Percentiles rank a stretch among this genome's conserved stretches.
Evolutionary conservation across 1,140 invertebrate species (phyloP).

Genomic region (Dendrolimus kikuchii): DNA sequence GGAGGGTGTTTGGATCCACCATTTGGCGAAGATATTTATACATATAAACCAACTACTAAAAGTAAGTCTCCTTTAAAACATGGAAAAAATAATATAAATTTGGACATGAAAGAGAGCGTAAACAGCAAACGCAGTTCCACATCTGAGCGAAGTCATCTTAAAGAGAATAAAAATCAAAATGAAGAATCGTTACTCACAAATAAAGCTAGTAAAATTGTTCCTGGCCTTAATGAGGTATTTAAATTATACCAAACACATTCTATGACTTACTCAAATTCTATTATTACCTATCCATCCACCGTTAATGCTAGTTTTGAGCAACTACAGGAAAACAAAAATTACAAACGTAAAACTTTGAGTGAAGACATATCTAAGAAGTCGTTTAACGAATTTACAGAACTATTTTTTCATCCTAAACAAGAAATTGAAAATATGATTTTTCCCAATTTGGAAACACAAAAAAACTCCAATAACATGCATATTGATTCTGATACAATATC

Average conservation of each 20-base stretch:
- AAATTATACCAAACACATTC: conserved; percentile 8
- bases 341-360: conserved; percentile 1
- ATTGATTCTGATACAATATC: too few relatives aligned
- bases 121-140: not conserved
- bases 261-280: conserved; percentile 24
- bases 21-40: conserved; percentile 51
- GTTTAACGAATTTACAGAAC: conserved; percentile 8
- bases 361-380: conserved; percentile 9
- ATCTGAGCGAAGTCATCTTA: conserved; percentile 2
- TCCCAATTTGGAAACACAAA: too few relatives aligned
- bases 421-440: too few relatives aligned
- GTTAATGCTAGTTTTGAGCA: not conserved
- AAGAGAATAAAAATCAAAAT: not conserved
- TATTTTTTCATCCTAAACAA: conserved; percentile 21
- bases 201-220: not conserved
- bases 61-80: not conserved
- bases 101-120: not conserved
- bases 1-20: conserved; percentile 60
- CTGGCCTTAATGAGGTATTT: not conserved
- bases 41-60: conserved; percentile 23
- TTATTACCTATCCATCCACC: conserved; percentile 40
- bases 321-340: not conserved
- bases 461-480: too few relatives aligned
- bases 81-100: not conserved
- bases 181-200: not conserved